phyloP scores from a whole-genome alignment of 2,888 invertebrate species.

The Onchidella celtica region DNA sequence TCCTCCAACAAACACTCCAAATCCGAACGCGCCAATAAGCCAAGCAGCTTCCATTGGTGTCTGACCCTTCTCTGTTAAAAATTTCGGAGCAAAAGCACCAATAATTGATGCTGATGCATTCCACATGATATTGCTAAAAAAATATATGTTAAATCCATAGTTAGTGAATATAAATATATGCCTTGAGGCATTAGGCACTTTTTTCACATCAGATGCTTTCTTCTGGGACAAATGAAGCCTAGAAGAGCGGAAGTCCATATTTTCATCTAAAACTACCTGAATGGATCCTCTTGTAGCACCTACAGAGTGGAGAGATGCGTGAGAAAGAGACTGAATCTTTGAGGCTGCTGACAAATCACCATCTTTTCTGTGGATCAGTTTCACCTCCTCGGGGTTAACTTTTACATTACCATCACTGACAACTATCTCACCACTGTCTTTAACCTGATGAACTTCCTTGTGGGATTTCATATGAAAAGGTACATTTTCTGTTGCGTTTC shows the following conservation, averaged over 20 bases:
- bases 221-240: not conserved
- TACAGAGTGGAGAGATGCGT: constrained; percentile 25
- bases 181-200: constrained; percentile 30
- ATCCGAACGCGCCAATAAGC: constrained; percentile 59
- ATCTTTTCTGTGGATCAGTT: constrained; percentile 4
- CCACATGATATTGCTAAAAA: constrained; percentile 72
- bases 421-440: not conserved
- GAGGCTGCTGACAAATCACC: not conserved
- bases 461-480: not conserved
- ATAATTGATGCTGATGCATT: constrained; percentile 66
- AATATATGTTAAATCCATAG: constrained; percentile 66
- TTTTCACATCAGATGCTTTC: not conserved
- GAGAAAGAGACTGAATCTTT: constrained; percentile 16
- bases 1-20: constrained; percentile 67
- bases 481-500: constrained; percentile 14
- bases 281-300: constrained; percentile 28
- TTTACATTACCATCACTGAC: not conserved
- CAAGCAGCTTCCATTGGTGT: constrained; percentile 60
- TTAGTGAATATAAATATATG: constrained; percentile 55
- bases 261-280: constrained; percentile 23
- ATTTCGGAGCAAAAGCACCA: constrained; percentile 66
- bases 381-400: not conserved
- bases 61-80: constrained; percentile 59
- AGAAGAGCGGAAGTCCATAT: not conserved
- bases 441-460: not conserved